Evolutionary conservation across 92 coral and sea anemone species (phyloP), one percentile per base, ranked within the genome.

Genomic region (Pocillopora meandrina): DNA sequence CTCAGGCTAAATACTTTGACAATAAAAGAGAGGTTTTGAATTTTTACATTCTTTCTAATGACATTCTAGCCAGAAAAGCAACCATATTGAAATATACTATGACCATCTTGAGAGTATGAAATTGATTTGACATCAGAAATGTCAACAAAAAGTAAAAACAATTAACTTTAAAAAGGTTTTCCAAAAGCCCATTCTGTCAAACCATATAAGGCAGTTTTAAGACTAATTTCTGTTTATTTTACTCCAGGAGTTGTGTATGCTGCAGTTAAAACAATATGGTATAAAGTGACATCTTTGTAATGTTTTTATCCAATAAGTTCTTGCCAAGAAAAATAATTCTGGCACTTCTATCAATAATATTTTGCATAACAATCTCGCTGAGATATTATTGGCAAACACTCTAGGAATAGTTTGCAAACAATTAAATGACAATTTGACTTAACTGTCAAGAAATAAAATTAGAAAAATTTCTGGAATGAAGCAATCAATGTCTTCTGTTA

Each of bases 291-390:
- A 70, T 17, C 17, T 15, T 12, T 42, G 20, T 9, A 35, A 35
- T 36, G 57, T 26, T 75, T 57, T 75, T 1, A 57, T 75, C 66
- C 66, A 21, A 20, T 10, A 3, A 21, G 5, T 56, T 10, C 21
- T 61, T 61, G 80, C 19, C 35, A 76, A 17, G 55, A 33, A 4
- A 10, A 76, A 42, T 0, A 42, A 42, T 7, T 42, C 52, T 59
- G 20, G 20, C 10, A 18, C 49, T 21, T 76, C 21, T 26, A 59
- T 55, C 56, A 59, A 76, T 34, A 74, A 21, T 56, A 62, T 82
- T 63, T 62, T 61, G 78, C 75, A 57, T 78, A 31, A 65, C 74
- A 74, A 76, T 19, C 80, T 59, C 19, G 42, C 80, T 17, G 13
- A 34, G 68, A 55, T 70, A 73, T 71, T 12, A 81, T 18, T 13